Percentiles rank a stretch among this genome's conserved stretches.
phyloP scores from a whole-genome alignment of 2,888 invertebrate species.

The Drosophila paramelanica region DNA sequence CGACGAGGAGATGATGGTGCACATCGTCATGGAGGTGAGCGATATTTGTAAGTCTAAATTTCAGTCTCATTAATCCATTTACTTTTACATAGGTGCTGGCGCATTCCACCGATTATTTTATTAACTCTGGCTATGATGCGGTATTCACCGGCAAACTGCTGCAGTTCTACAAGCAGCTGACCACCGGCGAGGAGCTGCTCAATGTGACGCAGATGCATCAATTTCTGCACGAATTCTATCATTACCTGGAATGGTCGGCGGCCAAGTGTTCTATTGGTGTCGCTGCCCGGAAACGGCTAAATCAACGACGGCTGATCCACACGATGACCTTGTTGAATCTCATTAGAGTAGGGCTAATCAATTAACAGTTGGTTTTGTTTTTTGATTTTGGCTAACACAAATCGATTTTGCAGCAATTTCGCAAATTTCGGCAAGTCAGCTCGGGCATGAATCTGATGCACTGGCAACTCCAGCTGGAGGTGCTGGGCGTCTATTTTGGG shows the following conservation, averaged over 20 bases:
- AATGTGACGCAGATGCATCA: conserved; percentile 60
- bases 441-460: conserved; percentile 42
- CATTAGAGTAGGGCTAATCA: conserved; percentile 58
- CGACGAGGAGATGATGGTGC: background rate
- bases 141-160: conserved; percentile 72
- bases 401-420: conserved; percentile 63
- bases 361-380: no score
- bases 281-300: conserved; percentile 19
- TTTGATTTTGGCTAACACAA: background rate
- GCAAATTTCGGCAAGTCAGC: conserved; percentile 41
- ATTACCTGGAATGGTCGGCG: conserved; percentile 53
- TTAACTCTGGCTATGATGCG: conserved; percentile 67
- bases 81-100: conserved; percentile 49
- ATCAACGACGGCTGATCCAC: conserved; percentile 62
- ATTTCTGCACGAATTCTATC: conserved; percentile 74
- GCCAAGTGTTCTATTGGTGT: conserved; percentile 31
- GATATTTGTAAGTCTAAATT: background rate
- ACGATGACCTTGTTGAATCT: conserved; percentile 75
- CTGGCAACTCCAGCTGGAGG: conserved; percentile 62
- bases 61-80: no score
- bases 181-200: conserved; percentile 41
- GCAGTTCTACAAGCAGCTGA: conserved; percentile 57
- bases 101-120: conserved; percentile 68
- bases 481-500: conserved; percentile 57
- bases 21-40: conserved; percentile 17